Evolutionary conservation across 1,140 invertebrate genomes (phyloP), one percentile per base, ranked within the genome.

Genomic region (Helicoverpa zea): DNA sequence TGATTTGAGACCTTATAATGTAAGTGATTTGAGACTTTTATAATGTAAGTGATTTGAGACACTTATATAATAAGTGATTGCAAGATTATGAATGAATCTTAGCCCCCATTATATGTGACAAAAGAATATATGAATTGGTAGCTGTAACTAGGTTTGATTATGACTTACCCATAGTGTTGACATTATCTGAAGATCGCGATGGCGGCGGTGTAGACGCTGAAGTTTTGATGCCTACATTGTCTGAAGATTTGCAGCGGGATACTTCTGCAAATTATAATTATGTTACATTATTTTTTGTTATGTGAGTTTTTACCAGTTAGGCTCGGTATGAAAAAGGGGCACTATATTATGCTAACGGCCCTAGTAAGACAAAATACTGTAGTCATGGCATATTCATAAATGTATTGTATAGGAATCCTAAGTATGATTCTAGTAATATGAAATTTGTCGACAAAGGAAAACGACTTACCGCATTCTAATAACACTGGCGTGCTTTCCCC

Each of bases 211-310:
- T 92, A 35, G 85, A 86, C 14, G 91, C 70, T 18, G 88, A 79
- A 2, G 89, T 78, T 35, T 90, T 92, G 7, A 78, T 82, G 29
- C 93, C 93, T 66, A 94, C 93, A 81, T 94, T 91, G 79, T 94
- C 93, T 52, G 93, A 90, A 80, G 93, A 94, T 84, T 94, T 94
- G 89, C 92, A 94, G 49, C 93, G 93, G n/a, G 92, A 94, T 63
- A 94, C 93, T 85, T 94, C 93, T 92, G 83, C 61, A 82, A 80
- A n/a, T n/a, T n/a, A n/a, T n/a, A n/a, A n/a, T n/a, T n/a, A n/a
- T n/a, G n/a, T n/a, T n/a, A n/a, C n/a, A n/a, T n/a, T n/a, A n/a
- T n/a, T n/a, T n/a, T n/a, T n/a, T n/a, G n/a, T n/a, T n/a, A n/a
- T n/a, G n/a, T n/a, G n/a, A n/a, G n/a, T n/a, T n/a, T n/a, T n/a